These are phyloP conservation scores for Anthonomus grandis DNA, from an alignment of 1,140 invertebrate genomes.

Conservation along the genomic window DNA sequence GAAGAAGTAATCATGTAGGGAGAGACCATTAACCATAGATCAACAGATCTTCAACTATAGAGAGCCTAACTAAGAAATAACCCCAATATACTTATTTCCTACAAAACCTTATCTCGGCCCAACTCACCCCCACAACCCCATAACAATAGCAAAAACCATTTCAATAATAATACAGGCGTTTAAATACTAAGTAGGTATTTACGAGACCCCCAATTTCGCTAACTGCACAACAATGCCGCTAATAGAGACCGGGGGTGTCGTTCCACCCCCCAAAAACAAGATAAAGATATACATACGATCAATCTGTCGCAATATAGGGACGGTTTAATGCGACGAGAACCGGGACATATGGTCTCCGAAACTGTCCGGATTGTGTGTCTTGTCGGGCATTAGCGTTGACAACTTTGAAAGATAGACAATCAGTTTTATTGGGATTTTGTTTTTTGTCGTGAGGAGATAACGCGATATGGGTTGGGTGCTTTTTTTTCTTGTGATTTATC, in stretches of 20 bases:
- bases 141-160: too few relatives aligned
- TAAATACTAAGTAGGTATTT: constrained; percentile 24
- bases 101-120: neutral
- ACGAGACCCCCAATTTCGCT: constrained; percentile 27
- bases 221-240: constrained; percentile 35
- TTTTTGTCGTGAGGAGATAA: neutral
- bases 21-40: too few relatives aligned
- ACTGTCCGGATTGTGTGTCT: constrained; percentile 18
- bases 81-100: too few relatives aligned
- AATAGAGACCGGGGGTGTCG: constrained; percentile 32
- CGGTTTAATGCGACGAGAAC: constrained; percentile 12
- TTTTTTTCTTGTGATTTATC: neutral
- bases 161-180: constrained; percentile 22
- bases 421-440: constrained; percentile 12
- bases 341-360: constrained; percentile 28
- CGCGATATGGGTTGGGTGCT: constrained; percentile 1
- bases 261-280: constrained; percentile 31
- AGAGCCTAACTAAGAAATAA: too few relatives aligned
- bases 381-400: constrained; percentile 13
- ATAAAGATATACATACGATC: constrained; percentile 35
- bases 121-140: neutral
- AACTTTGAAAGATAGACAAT: constrained; percentile 16
- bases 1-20: too few relatives aligned
- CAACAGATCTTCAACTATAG: too few relatives aligned
- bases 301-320: constrained; percentile 31